Evolutionary conservation across 2,888 invertebrate species (phyloP).

Genomic region (Pristionchus exspectatus): DNA sequence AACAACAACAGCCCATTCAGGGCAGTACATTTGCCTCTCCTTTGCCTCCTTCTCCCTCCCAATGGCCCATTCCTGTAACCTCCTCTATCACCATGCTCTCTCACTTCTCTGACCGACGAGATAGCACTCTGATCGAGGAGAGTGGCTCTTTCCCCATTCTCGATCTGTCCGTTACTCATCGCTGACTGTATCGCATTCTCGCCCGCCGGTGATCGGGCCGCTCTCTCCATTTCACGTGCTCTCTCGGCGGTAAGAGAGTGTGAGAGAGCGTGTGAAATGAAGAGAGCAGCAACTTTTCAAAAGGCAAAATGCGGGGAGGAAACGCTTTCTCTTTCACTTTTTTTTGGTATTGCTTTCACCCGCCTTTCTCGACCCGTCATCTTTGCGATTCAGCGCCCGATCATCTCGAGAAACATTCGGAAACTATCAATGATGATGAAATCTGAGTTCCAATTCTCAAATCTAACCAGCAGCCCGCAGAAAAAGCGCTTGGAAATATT

Average conservation of each 20-base stretch:
- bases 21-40: not conserved
- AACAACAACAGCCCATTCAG: not conserved
- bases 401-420: too few relatives aligned
- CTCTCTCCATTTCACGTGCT: slow-evolving; percentile 1
- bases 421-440: too few relatives aligned
- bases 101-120: not conserved
- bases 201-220: not conserved
- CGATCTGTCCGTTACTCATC: not conserved
- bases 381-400: too few relatives aligned
- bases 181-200: slow-evolving; percentile 24
- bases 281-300: not conserved
- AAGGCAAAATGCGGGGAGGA: too few relatives aligned
- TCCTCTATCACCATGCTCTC: not conserved
- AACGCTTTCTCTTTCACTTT: slow-evolving; percentile 11
- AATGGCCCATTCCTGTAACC: not conserved
- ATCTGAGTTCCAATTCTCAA: too few relatives aligned
- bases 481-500: too few relatives aligned
- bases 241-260: not conserved
- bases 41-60: not conserved
- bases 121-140: not conserved
- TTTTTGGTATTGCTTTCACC: too few relatives aligned
- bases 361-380: too few relatives aligned
- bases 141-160: slow-evolving; percentile 18
- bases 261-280: not conserved
- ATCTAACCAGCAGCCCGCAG: too few relatives aligned